A percentile compares a stretch with the other conserved stretches of the same genome.
phyloP scores from a whole-genome alignment of 2,797 vertebrate genomes.

The Urosaurus nigricauda region DNA sequence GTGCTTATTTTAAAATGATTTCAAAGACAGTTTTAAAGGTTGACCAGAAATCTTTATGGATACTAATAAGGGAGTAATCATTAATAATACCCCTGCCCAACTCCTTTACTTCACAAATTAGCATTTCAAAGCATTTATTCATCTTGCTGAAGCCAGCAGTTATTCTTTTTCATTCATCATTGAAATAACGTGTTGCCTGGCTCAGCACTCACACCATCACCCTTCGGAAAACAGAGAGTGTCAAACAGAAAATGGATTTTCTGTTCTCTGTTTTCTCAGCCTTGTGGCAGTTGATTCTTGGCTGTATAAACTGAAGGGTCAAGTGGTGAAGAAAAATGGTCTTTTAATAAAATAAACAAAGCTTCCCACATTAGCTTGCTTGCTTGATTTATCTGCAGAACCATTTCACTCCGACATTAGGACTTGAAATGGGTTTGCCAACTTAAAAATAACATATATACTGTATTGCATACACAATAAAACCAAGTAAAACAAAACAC shows the following conservation, averaged over 20 bases:
- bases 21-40: constrained; percentile 7
- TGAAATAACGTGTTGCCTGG: background rate
- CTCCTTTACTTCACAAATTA: background rate
- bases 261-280: constrained; percentile 6
- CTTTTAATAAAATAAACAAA: background rate
- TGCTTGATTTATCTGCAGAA: background rate
- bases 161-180: constrained; percentile 19
- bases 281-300: constrained; percentile 12
- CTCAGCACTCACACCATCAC: background rate
- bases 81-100: background rate
- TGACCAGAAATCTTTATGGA: background rate
- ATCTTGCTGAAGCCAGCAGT: constrained; percentile 24
- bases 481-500: background rate
- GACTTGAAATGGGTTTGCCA: background rate
- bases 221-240: constrained; percentile 7
- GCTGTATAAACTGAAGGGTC: background rate
- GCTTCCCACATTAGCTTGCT: background rate
- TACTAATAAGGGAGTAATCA: constrained; percentile 19
- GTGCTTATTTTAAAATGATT: constrained; percentile 21
- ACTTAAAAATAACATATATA: background rate
- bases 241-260: constrained; percentile 2
- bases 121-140: constrained; percentile 34
- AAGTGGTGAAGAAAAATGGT: background rate
- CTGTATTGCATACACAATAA: background rate
- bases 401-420: no score